Evolutionary conservation across 2,797 vertebrate genomes (phyloP).

Genomic region (Oophaga sylvatica): DNA sequence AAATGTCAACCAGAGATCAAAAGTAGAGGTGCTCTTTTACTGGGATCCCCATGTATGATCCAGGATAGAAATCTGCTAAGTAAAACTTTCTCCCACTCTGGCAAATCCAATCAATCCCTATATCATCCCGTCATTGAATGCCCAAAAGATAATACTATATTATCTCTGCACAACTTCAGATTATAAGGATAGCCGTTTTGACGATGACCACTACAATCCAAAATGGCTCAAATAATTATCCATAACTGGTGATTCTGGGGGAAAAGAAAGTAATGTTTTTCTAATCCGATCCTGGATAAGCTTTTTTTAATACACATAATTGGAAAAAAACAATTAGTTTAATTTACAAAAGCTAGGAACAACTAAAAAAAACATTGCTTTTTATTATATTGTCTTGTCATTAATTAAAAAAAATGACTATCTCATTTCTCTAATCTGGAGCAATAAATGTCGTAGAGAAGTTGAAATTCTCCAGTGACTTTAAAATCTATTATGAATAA

Average conservation of each 20-base stretch:
- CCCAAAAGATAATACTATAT: neutral
- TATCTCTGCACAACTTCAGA: too few relatives aligned
- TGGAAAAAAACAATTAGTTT: neutral
- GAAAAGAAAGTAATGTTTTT: neutral
- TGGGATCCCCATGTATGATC: too few relatives aligned
- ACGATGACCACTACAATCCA: too few relatives aligned
- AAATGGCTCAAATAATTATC: too few relatives aligned
- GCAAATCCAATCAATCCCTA: too few relatives aligned
- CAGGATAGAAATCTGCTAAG: too few relatives aligned
- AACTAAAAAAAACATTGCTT: neutral
- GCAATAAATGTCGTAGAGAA: neutral
- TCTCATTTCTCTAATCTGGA: neutral
- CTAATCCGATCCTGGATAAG: neutral
- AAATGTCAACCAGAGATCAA: too few relatives aligned
- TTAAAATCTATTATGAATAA: conserved; percentile 19
- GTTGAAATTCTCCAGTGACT: neutral
- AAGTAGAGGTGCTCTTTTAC: too few relatives aligned
- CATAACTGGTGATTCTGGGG: too few relatives aligned
- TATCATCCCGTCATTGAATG: neutral
- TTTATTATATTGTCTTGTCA: neutral
- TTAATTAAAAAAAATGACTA: neutral
- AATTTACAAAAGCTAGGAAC: neutral
- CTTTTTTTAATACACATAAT: neutral
- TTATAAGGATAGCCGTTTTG: too few relatives aligned
- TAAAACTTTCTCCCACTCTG: too few relatives aligned